Conservation (phyloP, 2,797 vertebrate species). For the Megaceryle alcyon region DNA sequence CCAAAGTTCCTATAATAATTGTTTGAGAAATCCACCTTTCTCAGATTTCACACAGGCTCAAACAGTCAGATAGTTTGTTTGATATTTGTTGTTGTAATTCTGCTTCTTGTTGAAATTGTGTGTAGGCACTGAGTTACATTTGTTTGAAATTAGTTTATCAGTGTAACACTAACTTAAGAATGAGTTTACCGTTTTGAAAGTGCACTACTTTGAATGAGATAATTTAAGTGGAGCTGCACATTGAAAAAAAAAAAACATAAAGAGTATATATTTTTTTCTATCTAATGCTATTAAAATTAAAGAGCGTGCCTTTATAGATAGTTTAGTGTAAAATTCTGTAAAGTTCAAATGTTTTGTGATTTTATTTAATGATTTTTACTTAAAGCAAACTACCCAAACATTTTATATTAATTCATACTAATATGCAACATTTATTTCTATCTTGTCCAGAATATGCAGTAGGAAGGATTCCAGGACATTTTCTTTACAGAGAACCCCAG, state of each 20-base stretch:
- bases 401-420: not conserved
- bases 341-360: not conserved
- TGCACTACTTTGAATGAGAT: constrained; percentile 3
- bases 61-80: constrained; percentile 44
- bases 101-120: constrained; percentile 37
- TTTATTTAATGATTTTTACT: not conserved
- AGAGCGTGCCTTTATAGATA: not conserved
- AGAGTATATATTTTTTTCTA: not conserved
- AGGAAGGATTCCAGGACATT: not conserved
- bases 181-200: constrained; percentile 42
- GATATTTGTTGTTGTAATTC: constrained; percentile 55
- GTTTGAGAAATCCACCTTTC: constrained; percentile 37
- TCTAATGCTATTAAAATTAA: not conserved
- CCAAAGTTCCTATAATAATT: not conserved
- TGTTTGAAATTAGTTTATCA: constrained; percentile 60
- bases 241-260: not conserved
- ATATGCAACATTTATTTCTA: not conserved
- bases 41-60: constrained; percentile 44
- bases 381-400: not conserved
- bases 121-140: constrained; percentile 16
- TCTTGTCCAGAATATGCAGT: not conserved
- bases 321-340: not conserved
- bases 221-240: constrained; percentile 13
- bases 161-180: constrained; percentile 12
- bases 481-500: not conserved